phyloP scores from a whole-genome alignment of 2,113 vertebrate species.

The Pteropus alecto region DNA sequence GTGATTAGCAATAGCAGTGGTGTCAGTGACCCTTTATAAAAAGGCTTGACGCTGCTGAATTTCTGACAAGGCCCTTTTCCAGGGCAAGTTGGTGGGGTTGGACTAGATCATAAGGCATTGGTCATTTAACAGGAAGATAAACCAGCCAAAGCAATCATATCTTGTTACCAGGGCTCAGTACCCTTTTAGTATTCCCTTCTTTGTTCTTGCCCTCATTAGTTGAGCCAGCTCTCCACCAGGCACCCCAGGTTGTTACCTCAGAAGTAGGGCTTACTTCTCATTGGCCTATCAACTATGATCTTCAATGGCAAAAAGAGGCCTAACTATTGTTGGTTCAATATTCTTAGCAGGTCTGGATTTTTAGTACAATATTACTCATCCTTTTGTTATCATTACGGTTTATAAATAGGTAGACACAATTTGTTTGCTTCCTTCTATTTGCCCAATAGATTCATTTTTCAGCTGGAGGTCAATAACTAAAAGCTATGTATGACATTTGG shows the following conservation, averaged over 20 bases:
- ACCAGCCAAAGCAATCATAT: not conserved
- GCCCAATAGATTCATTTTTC: slow-evolving; percentile 2
- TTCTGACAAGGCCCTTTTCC: not conserved
- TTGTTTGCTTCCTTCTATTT: slow-evolving; percentile 59
- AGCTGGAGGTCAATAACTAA: not conserved
- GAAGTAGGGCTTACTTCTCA: not conserved
- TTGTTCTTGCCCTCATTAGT: not conserved
- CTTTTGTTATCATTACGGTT: not conserved
- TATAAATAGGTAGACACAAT: not conserved
- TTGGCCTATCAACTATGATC: not conserved
- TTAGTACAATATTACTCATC: not conserved
- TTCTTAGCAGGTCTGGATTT: not conserved
- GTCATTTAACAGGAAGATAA: not conserved
- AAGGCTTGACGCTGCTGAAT: not conserved
- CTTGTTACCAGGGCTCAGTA: not conserved
- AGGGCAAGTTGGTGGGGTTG: not conserved
- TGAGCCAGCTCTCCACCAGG: not conserved
- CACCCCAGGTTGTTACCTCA: not conserved
- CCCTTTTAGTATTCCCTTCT: not conserved
- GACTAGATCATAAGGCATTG: not conserved
- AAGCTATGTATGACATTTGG: slow-evolving; percentile 25
- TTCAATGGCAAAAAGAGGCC: not conserved
- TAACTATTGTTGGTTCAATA: not conserved
- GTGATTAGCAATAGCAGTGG: not conserved
- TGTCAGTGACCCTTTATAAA: not conserved